These are phyloP conservation scores for Xyrauchen texanus DNA, from an alignment of 2,113 vertebrate genomes.

Conservation along the genomic window DNA sequence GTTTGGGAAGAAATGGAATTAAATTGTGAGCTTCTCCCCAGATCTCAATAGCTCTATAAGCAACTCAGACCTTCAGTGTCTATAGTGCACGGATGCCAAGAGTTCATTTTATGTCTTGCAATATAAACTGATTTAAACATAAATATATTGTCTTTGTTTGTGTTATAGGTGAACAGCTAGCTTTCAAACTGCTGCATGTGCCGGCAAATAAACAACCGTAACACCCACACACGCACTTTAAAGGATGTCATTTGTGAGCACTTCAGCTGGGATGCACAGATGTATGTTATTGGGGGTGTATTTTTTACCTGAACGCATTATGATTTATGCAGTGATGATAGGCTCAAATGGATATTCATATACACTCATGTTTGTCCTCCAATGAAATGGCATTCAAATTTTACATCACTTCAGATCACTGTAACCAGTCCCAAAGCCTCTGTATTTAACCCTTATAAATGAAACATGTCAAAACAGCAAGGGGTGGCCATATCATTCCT, in stretches of 20 bases:
- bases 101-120: neutral
- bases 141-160: neutral
- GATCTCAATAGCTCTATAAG: neutral
- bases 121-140: constrained; percentile 13
- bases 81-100: too few relatives aligned
- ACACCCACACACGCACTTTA: constrained; percentile 5
- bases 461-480: constrained; percentile 44
- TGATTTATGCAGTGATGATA: constrained; percentile 46
- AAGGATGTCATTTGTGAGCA: neutral
- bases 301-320: constrained; percentile 17
- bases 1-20: neutral
- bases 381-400: constrained; percentile 30
- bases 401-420: constrained; percentile 32
- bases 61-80: neutral
- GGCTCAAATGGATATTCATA: constrained; percentile 18
- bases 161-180: neutral
- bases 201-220: constrained; percentile 1
- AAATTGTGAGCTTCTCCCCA: neutral
- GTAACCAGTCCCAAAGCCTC: constrained; percentile 48
- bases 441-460: constrained; percentile 62
- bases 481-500: constrained; percentile 41
- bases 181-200: neutral
- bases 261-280: neutral
- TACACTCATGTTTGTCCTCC: constrained; percentile 39
- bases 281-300: constrained; percentile 22